Evolutionary conservation across 2,888 invertebrate genomes (phyloP), one percentile per base, ranked within the genome.

Genomic region (Volucella inflata): DNA sequence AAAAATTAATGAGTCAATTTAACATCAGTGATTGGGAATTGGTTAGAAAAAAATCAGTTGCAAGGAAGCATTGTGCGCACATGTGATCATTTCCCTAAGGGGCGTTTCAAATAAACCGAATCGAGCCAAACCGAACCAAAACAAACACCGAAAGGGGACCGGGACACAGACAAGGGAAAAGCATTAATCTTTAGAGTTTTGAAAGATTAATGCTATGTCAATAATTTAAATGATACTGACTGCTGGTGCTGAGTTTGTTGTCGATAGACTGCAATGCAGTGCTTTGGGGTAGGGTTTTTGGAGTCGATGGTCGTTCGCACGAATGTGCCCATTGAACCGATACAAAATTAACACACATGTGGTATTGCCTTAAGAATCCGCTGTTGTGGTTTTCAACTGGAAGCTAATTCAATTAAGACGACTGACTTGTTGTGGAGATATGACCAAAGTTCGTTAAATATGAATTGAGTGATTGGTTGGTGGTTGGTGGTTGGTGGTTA

Each of bases 1-100:
- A 71, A 82, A 77, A 71, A 9, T 82, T 82, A 77, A 82, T 76
- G 82, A 71, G 51, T 77, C 82, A 65, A 82, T 82, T 77, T 64
- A 71, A 10, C 62, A 74, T 67, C 74, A 67, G n/a, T 46, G 53
- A 62, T 53, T 53, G 70, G 57, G 53, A 55, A 46, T 55, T 44
- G 59, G 3, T 53, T 14, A 17, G 3, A 36, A 14, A 48, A 11
- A 65, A 57, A 36, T 51, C 17, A 57, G 36, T 38, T 38, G 55
- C 17, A 60, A 44, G 40, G 16, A 11, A 12, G 14, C 46, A 71
- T 44, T 51, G 60, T 30, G 12, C 8, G 16, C 40, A 62, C 38
- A 67, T 67, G 65, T 46, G 65, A 74, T 65, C 42, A 40, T 50
- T 59, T 42, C 71, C 70, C 10, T 12, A 71, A 65, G 76, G 81